Evolutionary conservation across 2,113 vertebrate species (phyloP).

Genomic region (Tapirus terrestris): DNA sequence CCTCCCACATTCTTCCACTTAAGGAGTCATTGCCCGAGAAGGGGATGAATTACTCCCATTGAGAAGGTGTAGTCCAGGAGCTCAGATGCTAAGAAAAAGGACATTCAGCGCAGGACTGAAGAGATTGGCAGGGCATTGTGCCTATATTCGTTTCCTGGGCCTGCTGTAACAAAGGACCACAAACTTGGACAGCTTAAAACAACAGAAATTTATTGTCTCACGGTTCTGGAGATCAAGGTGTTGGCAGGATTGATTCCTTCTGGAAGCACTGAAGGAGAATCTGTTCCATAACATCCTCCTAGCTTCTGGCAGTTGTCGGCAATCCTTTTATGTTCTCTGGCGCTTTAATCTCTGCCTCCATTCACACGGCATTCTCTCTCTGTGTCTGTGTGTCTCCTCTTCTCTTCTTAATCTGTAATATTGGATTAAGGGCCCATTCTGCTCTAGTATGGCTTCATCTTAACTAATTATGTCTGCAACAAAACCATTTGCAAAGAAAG

Average conservation of each 20-base stretch:
- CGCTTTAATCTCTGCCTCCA: background rate
- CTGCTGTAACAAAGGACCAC: background rate
- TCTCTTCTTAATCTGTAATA: background rate
- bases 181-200: background rate
- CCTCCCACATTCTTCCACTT: background rate
- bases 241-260: background rate
- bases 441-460: background rate
- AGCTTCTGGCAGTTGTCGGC: background rate
- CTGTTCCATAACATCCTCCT: background rate
- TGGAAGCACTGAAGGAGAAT: background rate
- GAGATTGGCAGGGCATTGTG: background rate
- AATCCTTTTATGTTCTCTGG: background rate
- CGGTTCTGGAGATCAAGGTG: background rate
- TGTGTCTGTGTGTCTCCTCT: background rate
- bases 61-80: background rate
- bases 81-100: background rate
- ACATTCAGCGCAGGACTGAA: background rate
- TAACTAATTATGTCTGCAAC: background rate
- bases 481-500: background rate
- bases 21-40: background rate
- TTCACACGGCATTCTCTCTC: background rate
- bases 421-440: background rate
- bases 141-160: background rate
- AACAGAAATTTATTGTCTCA: background rate
- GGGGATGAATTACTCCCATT: background rate